These are phyloP conservation scores for Ictalurus furcatus DNA, from an alignment of 2,113 vertebrate species.

Conservation along the genomic window DNA sequence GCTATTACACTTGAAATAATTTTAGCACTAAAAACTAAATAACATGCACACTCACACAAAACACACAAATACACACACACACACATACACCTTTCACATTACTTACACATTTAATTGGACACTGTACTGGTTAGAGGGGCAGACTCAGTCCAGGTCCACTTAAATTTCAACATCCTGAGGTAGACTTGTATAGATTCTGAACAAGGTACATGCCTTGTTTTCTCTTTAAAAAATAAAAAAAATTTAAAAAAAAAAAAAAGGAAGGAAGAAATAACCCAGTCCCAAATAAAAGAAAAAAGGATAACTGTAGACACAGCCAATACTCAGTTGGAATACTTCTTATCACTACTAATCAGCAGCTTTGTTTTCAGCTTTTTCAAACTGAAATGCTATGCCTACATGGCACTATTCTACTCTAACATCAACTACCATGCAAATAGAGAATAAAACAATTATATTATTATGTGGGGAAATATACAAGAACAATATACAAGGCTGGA, in stretches of 20 bases:
- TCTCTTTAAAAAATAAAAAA: conserved; percentile 46
- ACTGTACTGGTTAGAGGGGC: conserved; percentile 18
- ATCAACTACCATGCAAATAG: conserved; percentile 55
- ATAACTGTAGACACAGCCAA: conserved; percentile 5
- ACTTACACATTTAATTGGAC: conserved; percentile 48
- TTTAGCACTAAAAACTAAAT: conserved; percentile 26
- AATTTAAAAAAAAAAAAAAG: conserved; percentile 22
- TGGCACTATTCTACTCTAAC: conserved; percentile 48
- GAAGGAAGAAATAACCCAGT: conserved; percentile 33
- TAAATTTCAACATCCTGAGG: conserved; percentile 68
- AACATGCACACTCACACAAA: conserved; percentile 3
- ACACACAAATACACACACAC: conserved; percentile 23
- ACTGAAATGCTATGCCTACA: conserved; percentile 27
- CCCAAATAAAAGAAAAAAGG: conserved; percentile 41
- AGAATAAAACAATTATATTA: conserved; percentile 48
- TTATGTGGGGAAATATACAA: conserved; percentile 57
- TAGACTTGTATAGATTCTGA: conserved; percentile 75
- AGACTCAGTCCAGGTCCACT: conserved; percentile 19
- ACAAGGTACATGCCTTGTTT: conserved; percentile 63
- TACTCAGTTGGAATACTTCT: not conserved
- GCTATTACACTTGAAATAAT: conserved; percentile 14
- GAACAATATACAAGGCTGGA: conserved; percentile 43
- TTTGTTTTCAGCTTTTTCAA: not conserved
- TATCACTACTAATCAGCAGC: conserved; percentile 1
- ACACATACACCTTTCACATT: conserved; percentile 26